Evolutionary conservation across 2,113 vertebrate genomes (phyloP), one percentile per base, ranked within the genome.

Genomic region (Capricornis sumatraensis): DNA sequence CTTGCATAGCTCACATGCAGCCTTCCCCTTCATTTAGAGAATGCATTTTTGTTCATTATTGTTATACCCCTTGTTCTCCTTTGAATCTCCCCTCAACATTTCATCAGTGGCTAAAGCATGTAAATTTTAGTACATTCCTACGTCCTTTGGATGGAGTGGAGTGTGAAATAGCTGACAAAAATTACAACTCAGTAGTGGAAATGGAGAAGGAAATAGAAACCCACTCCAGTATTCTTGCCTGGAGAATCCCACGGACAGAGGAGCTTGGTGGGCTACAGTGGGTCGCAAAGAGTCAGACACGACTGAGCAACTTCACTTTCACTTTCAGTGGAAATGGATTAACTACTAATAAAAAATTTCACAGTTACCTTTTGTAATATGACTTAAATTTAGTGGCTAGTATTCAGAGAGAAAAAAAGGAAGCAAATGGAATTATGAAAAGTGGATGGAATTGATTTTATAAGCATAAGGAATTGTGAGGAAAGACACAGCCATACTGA

Each of bases 341-440:
- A 3, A 85, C 82, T 94, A 9, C 11, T 58, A 95, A 40, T 40
- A 52, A 62, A 94, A 71, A 87, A 17, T n/a, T 92, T 19, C 62
- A 84, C 3, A 0, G 74, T 93, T 94, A 13, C 19, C 67, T 96
- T 97, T 96, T 79, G 19, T 36, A 52, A 40, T 67, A 21, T 87
- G 87, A 84, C 84, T 96, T 96, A 95, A 96, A 81, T 97, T 94
- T 93, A 94, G 81, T 85, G 53, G 88, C 92, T 64, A 79, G 43
- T 88, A 84, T 96, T 98, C 93, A 95, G 96, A 98, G 89, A 45
- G 45, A 47, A 87, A 92, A 82, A 96, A 98, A 91, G 87, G 88
- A 97, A 87, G 76, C 71, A 97, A 98, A 98, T 91, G 81, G 94
- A 98, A 98, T 97, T 97, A 93, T 64, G 74, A 96, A 87, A 30